Base-by-base conservation (phyloP, 2,888 invertebrate species). In the Sinopyrophorus schimmeli region DNA sequence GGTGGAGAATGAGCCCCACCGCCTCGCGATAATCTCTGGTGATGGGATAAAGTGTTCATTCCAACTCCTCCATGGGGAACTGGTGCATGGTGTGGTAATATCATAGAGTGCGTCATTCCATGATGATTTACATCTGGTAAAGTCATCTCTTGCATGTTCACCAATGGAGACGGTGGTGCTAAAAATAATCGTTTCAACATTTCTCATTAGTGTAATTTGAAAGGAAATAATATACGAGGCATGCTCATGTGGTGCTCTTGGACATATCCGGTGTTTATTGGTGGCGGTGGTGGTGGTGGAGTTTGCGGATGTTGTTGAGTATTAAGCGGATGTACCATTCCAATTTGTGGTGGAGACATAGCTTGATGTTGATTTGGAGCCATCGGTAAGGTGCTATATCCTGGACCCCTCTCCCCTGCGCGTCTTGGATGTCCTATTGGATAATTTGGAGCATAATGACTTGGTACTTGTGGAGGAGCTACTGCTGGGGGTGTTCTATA, bases 401-500 rank as follows among this genome's bases (percentile, higher is more conserved):
- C 92, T 1, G 89, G 87, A 3, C 72, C 61, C 18, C 76, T 66
- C 55, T 75, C 76, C n/a, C 62, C 65, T 1, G 64, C 71, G 24
- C 86, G 78, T 55, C 86, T 77, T 0, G 87, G 85, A 75, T 88
- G 87, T 1, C 88, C 88, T 57, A 89, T 76, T 6, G 95, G 94
- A 76, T 92, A 95, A 76, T 94, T 94, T 1, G 93, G 94, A 7
- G 94, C 95, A 73, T 96, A 96, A 74, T 95, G 94, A 63, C 92
- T 92, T n/a, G 96, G 96, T 58, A 92, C 92, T 74, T 93, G 93
- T 4, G 96, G 96, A 2, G 96, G 96, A 21, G 95, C 93, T 15
- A 96, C 95, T 3, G 92, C 94, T 1, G 95, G 95, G n/a, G 94
- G 94, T 6, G 95, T 93, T 59, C 96, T 82, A 74, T 94, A 94